These are phyloP conservation scores for Eulemur albifrons DNA, from an alignment of 2,797 vertebrate genomes.

Conservation along the genomic window DNA sequence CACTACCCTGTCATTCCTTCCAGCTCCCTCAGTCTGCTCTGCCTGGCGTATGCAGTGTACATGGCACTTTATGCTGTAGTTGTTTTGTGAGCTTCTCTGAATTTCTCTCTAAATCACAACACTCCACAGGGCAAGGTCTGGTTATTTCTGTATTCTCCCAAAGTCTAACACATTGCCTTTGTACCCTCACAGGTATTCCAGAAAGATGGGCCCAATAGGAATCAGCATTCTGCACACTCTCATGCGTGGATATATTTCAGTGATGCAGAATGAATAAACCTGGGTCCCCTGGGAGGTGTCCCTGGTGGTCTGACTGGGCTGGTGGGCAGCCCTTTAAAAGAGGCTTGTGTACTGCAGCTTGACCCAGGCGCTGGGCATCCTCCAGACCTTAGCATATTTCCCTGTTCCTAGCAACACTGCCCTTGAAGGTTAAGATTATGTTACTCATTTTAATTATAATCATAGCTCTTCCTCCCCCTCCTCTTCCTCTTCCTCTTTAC, in stretches of 20 bases:
- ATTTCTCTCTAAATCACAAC: neutral
- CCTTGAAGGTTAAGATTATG: neutral
- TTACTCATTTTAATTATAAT: neutral
- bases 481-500: neutral
- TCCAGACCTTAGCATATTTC: neutral
- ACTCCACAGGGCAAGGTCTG: neutral
- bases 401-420: neutral
- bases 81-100: neutral
- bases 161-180: neutral
- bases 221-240: neutral
- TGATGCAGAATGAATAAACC: neutral
- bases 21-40: neutral
- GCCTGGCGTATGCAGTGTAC: neutral
- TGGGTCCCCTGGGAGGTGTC: neutral
- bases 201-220: neutral
- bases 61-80: neutral
- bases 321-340: neutral
- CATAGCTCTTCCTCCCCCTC: neutral
- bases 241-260: rapidly evolving
- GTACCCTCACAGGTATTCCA: neutral
- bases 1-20: neutral
- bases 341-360: neutral
- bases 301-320: neutral
- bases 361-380: neutral
- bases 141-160: neutral